Evolutionary conservation across 64 coral and sea anemone genomes (phyloP), one percentile per base, ranked within the genome.

Genomic region (Actinia equina): DNA sequence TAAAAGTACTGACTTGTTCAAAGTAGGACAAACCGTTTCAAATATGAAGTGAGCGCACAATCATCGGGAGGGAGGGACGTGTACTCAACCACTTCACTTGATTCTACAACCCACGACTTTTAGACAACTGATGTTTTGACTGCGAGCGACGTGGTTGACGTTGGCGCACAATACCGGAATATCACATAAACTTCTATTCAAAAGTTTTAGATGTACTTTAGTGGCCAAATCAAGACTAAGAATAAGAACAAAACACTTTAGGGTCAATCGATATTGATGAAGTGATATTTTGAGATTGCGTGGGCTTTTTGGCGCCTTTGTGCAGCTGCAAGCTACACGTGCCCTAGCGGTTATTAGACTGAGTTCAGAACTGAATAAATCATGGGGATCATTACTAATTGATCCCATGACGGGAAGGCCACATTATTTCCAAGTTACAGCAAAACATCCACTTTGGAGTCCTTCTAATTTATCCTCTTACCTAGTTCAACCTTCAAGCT

Each of bases 241-340:
- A 19, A 23, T n/a, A 5, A 65, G 7, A n/a, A 23, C 62, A 10
- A 65, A 4, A 5, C 22, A 7, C 7, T 65, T 65, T 23, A 65
- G 20, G 62, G n/a, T 65, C 62, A 10, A 8, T 65, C 62, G n/a
- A 65, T 65, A 65, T 65, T 65, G 62, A 23, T 65, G 5, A 5
- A 65, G 62, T 65, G 62, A 65, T 65, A 65, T 65, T 65, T 65
- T 65, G 10, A 65, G 62, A 65, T 65, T 65, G 62, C 62, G 62
- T 20, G 62, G 19, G 62, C 62, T 65, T n/a, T 19, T 65, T 22
- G 62, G 19, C 62, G 62, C 62, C 62, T 10, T 65, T n/a, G n/a
- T n/a, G 62, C 62, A 65, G 62, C 62, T 65, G 62, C 62, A 23
- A 23, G 19, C 62, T 23, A 65, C 62, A 65, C 62, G 62, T 65